Base-by-base conservation (phyloP, 1,140 invertebrate genomes). In the Psilanteris sp. region DNA sequence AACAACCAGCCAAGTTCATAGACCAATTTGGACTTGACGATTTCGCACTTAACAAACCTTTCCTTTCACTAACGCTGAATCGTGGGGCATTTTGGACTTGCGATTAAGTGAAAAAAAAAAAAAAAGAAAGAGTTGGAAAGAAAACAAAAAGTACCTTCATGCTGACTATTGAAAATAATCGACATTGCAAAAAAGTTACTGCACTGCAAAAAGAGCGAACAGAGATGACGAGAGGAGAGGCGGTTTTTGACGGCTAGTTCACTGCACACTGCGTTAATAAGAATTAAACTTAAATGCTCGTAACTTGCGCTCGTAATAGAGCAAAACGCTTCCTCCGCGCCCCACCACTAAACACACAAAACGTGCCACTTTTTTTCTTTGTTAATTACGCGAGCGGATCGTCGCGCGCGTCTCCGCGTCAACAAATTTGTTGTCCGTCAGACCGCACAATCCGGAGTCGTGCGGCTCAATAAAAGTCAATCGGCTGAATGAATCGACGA, bases 251-350 rank as follows among this genome's bases (percentile, higher is more conserved):
- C 52, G 52, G 34, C 50, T 44, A 20, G 50, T 61, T 66, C 54
- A 54, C 62, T 41, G 54, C n/a, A 54, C 61, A 44, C 44, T 27
- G 37, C 52, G 62, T 59, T 59, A 71, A 61, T 54, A 71, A 59
- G 59, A 57, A 74, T 74, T 59, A 52, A 74, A 66, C 34, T 66
- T 74, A 74, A 74, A 74, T 57, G 52, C 43, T 71, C 59, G 52
- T 43, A 64, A 64, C 11, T 52, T 62, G 36, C 32, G 36, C 61
- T 50, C 5, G 70, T 44, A 61, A 74, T 66, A 44, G 52, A 66
- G 61, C 59, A 66, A 74, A 74, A 66, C 48, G 43, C 41, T 41
- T 61, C 32, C 41, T 24, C 18, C 10, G 29, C 26, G 36, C 59
- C 46, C 70, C 70, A 48, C 70, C 32, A 50, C 11, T 8, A 36